Conservation (phyloP, 2,888 invertebrate genomes). For the Neoaliturus tenellus region DNA sequence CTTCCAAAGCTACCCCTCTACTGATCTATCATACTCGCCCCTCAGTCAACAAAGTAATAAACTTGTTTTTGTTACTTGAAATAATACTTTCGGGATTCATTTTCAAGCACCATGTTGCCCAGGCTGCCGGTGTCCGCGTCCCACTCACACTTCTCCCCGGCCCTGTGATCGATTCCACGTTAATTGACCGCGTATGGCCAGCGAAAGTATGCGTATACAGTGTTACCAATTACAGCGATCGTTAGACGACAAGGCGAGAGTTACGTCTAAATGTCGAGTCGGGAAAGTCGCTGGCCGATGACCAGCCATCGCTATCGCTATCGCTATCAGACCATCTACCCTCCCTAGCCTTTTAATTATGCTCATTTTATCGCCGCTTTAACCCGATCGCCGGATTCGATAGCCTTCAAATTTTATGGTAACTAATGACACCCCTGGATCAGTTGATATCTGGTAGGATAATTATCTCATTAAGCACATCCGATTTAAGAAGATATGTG, state of each 20-base stretch:
- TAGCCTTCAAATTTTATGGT: conserved; percentile 20
- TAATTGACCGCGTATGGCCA: neutral
- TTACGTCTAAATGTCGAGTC: conserved; percentile 17
- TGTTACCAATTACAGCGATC: conserved; percentile 7
- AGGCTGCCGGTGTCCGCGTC: too few species aligned
- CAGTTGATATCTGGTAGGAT: neutral
- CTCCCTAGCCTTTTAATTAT: conserved; percentile 11
- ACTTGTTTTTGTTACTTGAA: too few species aligned
- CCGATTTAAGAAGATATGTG: neutral
- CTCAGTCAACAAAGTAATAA: too few species aligned
- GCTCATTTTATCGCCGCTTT: conserved; percentile 16
- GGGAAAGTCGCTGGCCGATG: conserved; percentile 7
- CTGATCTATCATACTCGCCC: too few species aligned
- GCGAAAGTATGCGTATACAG: conserved; percentile 15
- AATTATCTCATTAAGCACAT: neutral
- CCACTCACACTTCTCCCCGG: too few species aligned
- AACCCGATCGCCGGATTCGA: conserved; percentile 14
- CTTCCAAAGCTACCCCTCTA: too few species aligned
- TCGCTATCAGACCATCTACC: neutral
- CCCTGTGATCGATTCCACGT: neutral
- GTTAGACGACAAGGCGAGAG: conserved; percentile 9
- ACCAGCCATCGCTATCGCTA: neutral
- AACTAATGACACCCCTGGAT: neutral
- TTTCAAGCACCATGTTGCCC: too few species aligned
- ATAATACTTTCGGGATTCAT: too few species aligned